Conservation (phyloP, 2,888 invertebrate species). For the Listrodromus nycthemerus region DNA sequence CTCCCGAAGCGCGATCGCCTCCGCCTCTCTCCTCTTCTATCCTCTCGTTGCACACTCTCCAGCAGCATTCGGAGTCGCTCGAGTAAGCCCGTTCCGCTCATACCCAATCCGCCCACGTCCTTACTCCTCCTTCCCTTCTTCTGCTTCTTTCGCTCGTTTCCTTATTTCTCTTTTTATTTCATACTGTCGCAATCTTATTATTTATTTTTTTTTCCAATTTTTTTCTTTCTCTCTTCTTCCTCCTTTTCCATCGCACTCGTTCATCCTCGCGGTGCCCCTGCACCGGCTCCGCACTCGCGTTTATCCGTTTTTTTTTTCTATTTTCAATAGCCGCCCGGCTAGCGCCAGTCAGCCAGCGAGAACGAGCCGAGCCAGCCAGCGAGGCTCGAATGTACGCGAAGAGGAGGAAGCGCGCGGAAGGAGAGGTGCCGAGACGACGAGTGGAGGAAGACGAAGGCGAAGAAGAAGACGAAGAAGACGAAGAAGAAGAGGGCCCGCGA, state of each 20-base stretch:
- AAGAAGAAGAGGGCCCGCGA: conserved; percentile 57
- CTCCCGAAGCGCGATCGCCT: conserved; percentile 67
- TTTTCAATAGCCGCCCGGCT: conserved; percentile 70
- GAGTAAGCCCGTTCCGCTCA: conserved; percentile 68
- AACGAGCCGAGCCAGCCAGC: conserved; percentile 16
- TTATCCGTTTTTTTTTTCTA: conserved; percentile 29
- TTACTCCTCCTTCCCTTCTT: conserved; percentile 62
- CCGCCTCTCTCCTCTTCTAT: conserved; percentile 64
- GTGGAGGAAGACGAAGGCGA: conserved; percentile 46
- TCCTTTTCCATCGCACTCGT: neutral
- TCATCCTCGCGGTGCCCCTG: conserved; percentile 13
- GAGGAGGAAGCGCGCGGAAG: conserved; percentile 24
- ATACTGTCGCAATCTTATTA: conserved; percentile 46
- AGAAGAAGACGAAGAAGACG: conserved; percentile 44
- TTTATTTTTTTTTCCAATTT: conserved; percentile 30
- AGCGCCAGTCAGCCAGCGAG: conserved; percentile 69
- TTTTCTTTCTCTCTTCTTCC: conserved; percentile 14
- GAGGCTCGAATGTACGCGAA: conserved; percentile 35
- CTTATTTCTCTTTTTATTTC: conserved; percentile 41
- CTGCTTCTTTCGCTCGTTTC: conserved; percentile 61
- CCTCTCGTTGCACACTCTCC: conserved; percentile 43
- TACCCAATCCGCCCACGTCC: conserved; percentile 67
- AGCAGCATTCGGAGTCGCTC: conserved; percentile 59
- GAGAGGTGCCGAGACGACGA: conserved; percentile 31
- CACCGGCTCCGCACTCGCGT: conserved; percentile 22